phyloP scores from a whole-genome alignment of 2,113 vertebrate species.

The Hydrolagus affinis region DNA sequence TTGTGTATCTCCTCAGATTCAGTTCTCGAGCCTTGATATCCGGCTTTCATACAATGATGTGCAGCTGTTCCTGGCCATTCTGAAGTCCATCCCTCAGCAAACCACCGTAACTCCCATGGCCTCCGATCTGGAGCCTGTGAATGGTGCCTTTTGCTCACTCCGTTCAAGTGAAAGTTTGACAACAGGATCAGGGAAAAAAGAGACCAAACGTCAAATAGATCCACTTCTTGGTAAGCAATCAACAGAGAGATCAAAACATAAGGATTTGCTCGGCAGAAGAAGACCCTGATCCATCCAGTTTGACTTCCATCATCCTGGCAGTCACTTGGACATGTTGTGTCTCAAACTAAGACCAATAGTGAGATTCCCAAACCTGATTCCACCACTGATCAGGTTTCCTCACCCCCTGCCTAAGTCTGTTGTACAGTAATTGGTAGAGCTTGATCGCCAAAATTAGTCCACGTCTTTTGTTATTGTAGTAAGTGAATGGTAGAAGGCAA shows the following conservation, averaged over 20 bases:
- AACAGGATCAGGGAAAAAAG: conserved; percentile 41
- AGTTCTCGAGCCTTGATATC: conserved; percentile 84
- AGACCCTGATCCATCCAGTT: too few relatives aligned
- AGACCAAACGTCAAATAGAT: conserved; percentile 54
- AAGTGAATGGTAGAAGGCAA: too few relatives aligned
- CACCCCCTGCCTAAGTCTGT: too few relatives aligned
- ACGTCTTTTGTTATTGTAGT: too few relatives aligned
- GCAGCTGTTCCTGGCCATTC: conserved; percentile 86
- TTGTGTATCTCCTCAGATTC: conserved; percentile 62
- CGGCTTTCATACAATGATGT: conserved; percentile 95
- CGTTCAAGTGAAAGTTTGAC: conserved; percentile 35
- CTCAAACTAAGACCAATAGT: too few relatives aligned
- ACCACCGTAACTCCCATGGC: conserved; percentile 46
- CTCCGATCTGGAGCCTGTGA: not conserved
- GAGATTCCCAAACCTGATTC: too few relatives aligned
- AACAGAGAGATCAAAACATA: not conserved
- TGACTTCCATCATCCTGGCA: too few relatives aligned
- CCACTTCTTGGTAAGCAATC: conserved; percentile 66
- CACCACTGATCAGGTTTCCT: too few relatives aligned
- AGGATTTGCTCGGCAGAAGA: too few relatives aligned
- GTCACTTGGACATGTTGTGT: too few relatives aligned
- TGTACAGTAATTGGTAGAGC: too few relatives aligned
- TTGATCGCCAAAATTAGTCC: too few relatives aligned
- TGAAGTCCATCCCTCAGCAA: conserved; percentile 79
- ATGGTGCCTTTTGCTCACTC: conserved; percentile 24